Evolutionary conservation across 2,888 invertebrate genomes (phyloP).

Genomic region (Odiellus spinosus): DNA sequence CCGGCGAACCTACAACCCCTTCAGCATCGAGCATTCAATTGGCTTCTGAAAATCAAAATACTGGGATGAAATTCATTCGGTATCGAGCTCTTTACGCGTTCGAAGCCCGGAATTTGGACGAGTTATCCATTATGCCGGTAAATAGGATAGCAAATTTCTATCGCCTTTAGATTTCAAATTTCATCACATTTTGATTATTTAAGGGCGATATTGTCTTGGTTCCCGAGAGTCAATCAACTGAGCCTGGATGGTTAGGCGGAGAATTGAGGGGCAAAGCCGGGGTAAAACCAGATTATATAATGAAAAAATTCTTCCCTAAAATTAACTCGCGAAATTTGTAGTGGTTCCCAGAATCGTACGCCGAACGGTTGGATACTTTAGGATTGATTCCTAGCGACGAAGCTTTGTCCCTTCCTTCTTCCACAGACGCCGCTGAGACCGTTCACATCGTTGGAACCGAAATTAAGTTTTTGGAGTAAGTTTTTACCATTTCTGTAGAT

Average conservation of each 20-base stretch:
- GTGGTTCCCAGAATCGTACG: constrained; percentile 95
- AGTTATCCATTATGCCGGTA: constrained; percentile 81
- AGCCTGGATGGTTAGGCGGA: constrained; percentile 95
- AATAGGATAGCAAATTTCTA: constrained; percentile 66
- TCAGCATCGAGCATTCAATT: no score
- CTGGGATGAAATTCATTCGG: constrained; percentile 30
- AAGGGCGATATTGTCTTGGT: constrained; percentile 21
- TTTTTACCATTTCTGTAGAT: neutral
- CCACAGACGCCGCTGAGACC: constrained; percentile 15
- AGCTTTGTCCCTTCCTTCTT: constrained; percentile 8
- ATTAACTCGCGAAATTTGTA: no score
- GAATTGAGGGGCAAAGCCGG: constrained; percentile 76
- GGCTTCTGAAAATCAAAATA: neutral
- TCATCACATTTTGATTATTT: neutral
- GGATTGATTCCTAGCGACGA: constrained; percentile 5
- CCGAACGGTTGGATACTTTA: constrained; percentile 47
- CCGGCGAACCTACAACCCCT: no score
- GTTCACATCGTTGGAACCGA: constrained; percentile 22
- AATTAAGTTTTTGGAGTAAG: constrained; percentile 21
- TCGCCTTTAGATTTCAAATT: neutral
- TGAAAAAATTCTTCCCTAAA: no score
- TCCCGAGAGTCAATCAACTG: constrained; percentile 60
- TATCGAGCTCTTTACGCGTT: constrained; percentile 90
- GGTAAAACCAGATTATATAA: no score
- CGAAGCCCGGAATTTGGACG: constrained; percentile 75